Conservation (phyloP, 1,140 invertebrate species). For the Latrodectus geometricus region DNA sequence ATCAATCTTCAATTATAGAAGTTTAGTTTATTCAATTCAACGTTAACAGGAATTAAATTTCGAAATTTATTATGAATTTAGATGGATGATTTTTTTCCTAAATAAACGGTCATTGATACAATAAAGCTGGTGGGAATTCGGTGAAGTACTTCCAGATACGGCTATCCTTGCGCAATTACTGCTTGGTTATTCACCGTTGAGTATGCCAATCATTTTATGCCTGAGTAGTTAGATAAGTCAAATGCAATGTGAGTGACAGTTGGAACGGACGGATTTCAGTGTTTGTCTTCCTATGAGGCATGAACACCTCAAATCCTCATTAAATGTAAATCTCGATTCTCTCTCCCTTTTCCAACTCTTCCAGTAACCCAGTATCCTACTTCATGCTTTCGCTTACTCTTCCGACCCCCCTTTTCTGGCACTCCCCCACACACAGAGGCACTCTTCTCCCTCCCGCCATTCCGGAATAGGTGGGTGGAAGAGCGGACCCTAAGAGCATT, state of each 20-base stretch:
- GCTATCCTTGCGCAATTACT: background rate
- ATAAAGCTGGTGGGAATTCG: no score
- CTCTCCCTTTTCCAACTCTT: background rate
- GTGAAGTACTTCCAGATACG: no score
- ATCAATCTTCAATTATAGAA: no score
- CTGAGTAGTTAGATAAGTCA: slow-evolving; percentile 38
- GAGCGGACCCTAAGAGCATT: slow-evolving; percentile 49
- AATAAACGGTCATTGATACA: no score
- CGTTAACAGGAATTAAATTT: no score
- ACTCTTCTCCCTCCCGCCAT: background rate
- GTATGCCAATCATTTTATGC: slow-evolving; percentile 52
- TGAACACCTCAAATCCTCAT: slow-evolving; percentile 60
- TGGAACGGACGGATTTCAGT: slow-evolving; percentile 33
- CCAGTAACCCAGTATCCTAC: slow-evolving; percentile 34
- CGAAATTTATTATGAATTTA: no score
- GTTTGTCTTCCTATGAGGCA: slow-evolving; percentile 56
- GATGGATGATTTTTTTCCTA: no score
- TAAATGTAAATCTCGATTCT: slow-evolving; percentile 56
- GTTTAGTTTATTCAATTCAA: no score
- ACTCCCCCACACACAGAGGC: background rate
- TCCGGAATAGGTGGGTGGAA: background rate
- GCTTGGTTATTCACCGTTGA: slow-evolving; percentile 49
- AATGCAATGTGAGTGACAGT: slow-evolving; percentile 52
- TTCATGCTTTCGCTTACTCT: slow-evolving; percentile 8
- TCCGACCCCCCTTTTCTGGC: background rate